phyloP scores from a whole-genome alignment of 2,888 invertebrate species.

The Chrysodeixis includens region DNA sequence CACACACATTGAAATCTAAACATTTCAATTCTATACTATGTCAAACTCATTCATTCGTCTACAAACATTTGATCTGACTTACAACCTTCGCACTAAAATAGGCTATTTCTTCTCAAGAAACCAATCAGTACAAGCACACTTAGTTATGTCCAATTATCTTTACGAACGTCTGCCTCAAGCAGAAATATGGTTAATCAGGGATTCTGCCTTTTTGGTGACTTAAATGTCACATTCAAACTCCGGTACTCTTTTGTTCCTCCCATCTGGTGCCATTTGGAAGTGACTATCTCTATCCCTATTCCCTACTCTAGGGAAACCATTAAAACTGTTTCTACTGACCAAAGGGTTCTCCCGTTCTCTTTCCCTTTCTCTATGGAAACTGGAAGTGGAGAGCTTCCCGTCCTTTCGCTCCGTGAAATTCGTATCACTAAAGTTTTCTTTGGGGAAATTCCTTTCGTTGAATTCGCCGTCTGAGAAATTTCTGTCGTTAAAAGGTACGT shows the following conservation, averaged over 20 bases:
- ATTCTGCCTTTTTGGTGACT: constrained; percentile 20
- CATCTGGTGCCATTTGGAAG: constrained; percentile 83
- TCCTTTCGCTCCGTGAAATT: constrained; percentile 81
- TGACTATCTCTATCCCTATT: constrained; percentile 82
- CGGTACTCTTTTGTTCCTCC: constrained; percentile 89
- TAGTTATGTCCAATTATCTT: background rate
- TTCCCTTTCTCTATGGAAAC: constrained; percentile 84
- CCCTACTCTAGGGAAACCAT: constrained; percentile 83
- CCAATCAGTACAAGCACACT: background rate
- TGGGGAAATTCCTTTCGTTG: constrained; percentile 79
- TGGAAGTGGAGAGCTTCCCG: constrained; percentile 84
- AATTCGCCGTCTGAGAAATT: constrained; percentile 83
- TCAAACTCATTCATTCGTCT: background rate
- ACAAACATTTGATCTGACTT: background rate
- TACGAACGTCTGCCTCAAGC: background rate
- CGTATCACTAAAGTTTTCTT: constrained; percentile 77
- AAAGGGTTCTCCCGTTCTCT: constrained; percentile 79
- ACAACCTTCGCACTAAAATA: background rate
- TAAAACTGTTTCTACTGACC: constrained; percentile 87
- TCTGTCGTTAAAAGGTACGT: constrained; percentile 82
- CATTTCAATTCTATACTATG: background rate
- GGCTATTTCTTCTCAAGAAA: background rate
- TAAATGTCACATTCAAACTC: constrained; percentile 91
- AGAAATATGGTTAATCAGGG: background rate
- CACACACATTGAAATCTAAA: background rate